Conservation (phyloP, 2,113 vertebrate species). For the Anoplopoma fimbria region DNA sequence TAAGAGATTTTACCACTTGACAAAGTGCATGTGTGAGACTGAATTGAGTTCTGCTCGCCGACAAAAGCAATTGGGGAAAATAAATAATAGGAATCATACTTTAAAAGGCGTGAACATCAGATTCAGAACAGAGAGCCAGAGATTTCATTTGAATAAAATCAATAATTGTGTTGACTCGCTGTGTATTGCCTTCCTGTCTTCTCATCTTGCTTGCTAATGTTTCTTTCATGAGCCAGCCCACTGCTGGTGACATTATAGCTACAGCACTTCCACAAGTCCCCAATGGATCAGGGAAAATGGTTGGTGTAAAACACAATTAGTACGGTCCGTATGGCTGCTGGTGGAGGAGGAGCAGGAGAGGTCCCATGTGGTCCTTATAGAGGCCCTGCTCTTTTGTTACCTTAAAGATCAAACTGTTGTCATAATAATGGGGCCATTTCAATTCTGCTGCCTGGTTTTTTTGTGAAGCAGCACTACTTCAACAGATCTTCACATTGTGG, state of each 20-base stretch:
- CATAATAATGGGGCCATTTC: slow-evolving; percentile 73
- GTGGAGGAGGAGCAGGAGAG: slow-evolving; percentile 72
- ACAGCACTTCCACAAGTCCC: slow-evolving; percentile 81
- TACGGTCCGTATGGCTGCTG: slow-evolving; percentile 81
- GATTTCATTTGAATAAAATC: slow-evolving; percentile 82
- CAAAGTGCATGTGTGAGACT: slow-evolving; percentile 25
- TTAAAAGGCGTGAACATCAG: slow-evolving; percentile 54
- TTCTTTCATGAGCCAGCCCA: slow-evolving; percentile 84
- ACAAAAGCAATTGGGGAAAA: slow-evolving; percentile 29
- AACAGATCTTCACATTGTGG: slow-evolving; percentile 46
- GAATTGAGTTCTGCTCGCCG: slow-evolving; percentile 23
- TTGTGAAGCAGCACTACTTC: slow-evolving; percentile 14
- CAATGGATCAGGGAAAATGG: slow-evolving; percentile 79
- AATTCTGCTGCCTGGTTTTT: slow-evolving; percentile 35
- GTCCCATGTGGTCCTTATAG: slow-evolving; percentile 69
- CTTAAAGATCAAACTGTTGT: slow-evolving; percentile 80
- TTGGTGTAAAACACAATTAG: slow-evolving; percentile 83
- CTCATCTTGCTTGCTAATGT: slow-evolving; percentile 80
- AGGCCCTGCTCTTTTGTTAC: slow-evolving; percentile 74
- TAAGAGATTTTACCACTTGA: slow-evolving; percentile 31
- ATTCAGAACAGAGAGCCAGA: slow-evolving; percentile 51
- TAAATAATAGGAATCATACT: slow-evolving; percentile 47
- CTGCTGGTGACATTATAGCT: slow-evolving; percentile 82
- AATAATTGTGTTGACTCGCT: slow-evolving; percentile 82
- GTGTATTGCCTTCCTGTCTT: slow-evolving; percentile 81